A percentile compares a stretch with the other conserved stretches of the same genome.
These are phyloP conservation scores for Rhabditophanes sp. DNA, from an alignment of 2,888 invertebrate genomes.

Conservation along the genomic window DNA sequence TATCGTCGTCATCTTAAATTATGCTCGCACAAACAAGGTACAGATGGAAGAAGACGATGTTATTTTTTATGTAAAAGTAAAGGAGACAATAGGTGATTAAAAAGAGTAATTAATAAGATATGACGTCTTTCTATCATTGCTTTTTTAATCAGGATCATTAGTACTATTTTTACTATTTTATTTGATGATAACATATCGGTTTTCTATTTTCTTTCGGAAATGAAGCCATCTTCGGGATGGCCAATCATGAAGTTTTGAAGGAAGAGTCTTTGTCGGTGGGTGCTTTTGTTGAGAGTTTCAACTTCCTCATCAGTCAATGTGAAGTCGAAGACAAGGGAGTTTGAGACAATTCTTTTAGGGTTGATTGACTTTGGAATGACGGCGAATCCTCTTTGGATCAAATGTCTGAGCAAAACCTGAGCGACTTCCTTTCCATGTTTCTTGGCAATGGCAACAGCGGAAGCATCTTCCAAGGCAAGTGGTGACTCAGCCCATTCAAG, in stretches of 20 bases:
- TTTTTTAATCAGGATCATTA: no score
- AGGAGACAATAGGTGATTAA: no score
- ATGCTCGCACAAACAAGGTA: no score
- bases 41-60: no score
- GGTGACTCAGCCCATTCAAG: constrained; percentile 7
- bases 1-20: no score
- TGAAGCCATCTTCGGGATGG: constrained; percentile 8
- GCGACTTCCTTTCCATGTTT: constrained; percentile 24
- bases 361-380: constrained; percentile 22
- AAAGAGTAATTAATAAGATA: no score
- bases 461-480: constrained; percentile 13
- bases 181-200: no score
- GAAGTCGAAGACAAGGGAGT: constrained; percentile 18
- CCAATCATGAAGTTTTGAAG: constrained; percentile 4
- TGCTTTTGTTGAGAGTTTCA: constrained; percentile 8
- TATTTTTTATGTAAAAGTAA: no score
- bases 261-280: constrained; percentile 3
- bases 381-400: constrained; percentile 15
- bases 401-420: constrained; percentile 15
- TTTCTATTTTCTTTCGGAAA: constrained; percentile 3
- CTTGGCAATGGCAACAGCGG: constrained; percentile 15
- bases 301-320: constrained; percentile 11
- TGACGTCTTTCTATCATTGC: no score
- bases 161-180: no score
- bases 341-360: constrained; percentile 18